phyloP scores from a whole-genome alignment of 1,140 invertebrate species.

The Panagrolaimus sp. region DNA sequence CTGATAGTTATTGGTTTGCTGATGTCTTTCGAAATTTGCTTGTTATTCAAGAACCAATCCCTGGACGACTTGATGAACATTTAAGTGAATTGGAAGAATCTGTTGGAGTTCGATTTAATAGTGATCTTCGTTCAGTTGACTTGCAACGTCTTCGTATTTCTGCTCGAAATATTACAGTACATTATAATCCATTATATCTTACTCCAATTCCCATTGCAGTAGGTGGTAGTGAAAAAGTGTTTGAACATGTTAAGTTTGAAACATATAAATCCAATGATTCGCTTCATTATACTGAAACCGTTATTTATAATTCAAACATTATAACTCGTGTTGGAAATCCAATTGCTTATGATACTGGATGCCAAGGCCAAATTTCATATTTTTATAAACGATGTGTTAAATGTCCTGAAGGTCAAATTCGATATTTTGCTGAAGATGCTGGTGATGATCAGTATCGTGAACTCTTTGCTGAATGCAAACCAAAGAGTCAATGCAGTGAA shows the following conservation, averaged over 20 bases:
- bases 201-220: neutral
- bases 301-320: neutral
- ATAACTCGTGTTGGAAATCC: neutral
- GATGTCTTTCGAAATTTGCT: neutral
- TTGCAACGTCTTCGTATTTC: neutral
- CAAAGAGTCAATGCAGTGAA: neutral
- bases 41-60: neutral
- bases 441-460: no score
- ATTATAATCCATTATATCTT: slow-evolving; percentile 1
- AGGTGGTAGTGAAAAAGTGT: neutral
- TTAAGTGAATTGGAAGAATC: neutral
- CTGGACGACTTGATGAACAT: neutral
- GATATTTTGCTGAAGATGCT: no score
- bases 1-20: neutral
- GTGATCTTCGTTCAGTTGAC: slow-evolving; percentile 3
- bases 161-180: neutral
- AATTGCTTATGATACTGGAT: neutral
- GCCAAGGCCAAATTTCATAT: neutral
- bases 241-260: no score
- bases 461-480: neutral
- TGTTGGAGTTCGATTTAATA: neutral
- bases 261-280: no score
- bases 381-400: slow-evolving; percentile 5
- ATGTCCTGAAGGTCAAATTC: neutral
- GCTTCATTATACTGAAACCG: no score